Conservation (phyloP, 2,797 vertebrate species). For the Babyrousa celebensis region DNA sequence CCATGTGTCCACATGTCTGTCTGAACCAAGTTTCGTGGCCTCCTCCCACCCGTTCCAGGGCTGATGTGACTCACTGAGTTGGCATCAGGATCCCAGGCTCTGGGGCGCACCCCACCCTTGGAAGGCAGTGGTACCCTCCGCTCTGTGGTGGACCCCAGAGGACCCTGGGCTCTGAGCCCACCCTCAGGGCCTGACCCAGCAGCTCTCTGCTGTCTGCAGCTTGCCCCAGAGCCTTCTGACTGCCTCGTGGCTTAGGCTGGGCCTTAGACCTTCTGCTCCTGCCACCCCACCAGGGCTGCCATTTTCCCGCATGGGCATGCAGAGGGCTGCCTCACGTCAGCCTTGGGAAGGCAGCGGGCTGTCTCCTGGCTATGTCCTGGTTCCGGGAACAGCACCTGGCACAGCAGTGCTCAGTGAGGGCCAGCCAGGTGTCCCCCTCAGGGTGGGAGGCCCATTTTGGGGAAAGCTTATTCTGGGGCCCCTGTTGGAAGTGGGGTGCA, state of each 20-base stretch:
- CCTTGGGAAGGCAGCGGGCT: not conserved
- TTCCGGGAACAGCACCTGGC: not conserved
- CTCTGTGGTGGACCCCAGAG: not conserved
- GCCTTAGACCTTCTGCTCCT: rapidly evolving
- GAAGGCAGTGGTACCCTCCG: not conserved
- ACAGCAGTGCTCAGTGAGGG: not conserved
- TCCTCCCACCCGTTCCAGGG: not conserved
- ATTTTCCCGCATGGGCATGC: rapidly evolving
- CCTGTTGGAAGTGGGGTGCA: no score
- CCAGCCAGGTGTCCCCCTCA: no score
- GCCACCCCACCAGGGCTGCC: rapidly evolving
- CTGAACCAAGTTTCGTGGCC: not conserved
- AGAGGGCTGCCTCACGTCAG: not conserved
- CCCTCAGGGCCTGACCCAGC: rapidly evolving
- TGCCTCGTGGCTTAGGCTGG: not conserved
- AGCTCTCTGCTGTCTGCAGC: not conserved
- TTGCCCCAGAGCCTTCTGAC: not conserved
- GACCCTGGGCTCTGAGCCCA: not conserved
- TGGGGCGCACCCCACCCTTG: not conserved
- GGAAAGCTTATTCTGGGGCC: not conserved
- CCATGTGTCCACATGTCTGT: rapidly evolving
- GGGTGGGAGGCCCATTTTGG: not conserved
- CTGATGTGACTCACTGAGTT: rapidly evolving
- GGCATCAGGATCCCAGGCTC: not conserved
- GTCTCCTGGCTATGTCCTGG: not conserved